Conservation (phyloP, 2,797 vertebrate genomes). For the Acipenser ruthenus region DNA sequence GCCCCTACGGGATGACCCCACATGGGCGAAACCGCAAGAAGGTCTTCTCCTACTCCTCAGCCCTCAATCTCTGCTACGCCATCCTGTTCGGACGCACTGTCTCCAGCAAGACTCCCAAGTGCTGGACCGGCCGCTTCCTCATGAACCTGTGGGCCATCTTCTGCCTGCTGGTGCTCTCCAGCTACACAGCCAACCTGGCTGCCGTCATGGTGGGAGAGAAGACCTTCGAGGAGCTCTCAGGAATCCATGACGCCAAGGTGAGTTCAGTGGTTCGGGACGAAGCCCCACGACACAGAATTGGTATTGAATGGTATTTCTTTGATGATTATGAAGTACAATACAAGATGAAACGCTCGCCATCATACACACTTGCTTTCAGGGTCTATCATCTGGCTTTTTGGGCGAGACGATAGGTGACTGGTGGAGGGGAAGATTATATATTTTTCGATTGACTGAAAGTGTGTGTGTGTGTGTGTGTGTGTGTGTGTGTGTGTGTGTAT, state of each 20-base stretch:
- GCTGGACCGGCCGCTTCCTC: conserved; percentile 87
- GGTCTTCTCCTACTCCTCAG: conserved; percentile 85
- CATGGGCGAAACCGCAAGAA: conserved; percentile 77
- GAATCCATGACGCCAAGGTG: conserved; percentile 88
- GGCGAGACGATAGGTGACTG: no score
- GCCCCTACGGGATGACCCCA: conserved; percentile 84
- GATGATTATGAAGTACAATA: no score
- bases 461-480: no score
- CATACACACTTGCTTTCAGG: no score
- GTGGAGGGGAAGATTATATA: no score
- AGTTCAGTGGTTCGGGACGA: conserved; percentile 17
- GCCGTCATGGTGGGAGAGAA: conserved; percentile 96
- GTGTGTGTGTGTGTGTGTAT: no score
- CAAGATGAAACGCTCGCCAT: no score
- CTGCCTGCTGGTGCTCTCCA: conserved; percentile 90
- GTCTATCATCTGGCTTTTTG: no score
- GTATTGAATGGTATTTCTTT: no score
- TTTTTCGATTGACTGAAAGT: no score
- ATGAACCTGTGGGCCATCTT: conserved; percentile 98
- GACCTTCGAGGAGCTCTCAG: conserved; percentile 85
- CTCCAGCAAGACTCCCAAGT: conserved; percentile 88
- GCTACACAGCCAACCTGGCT: conserved; percentile 89
- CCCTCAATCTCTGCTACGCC: conserved; percentile 85
- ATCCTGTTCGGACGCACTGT: conserved; percentile 84
- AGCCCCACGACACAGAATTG: no score